Evolutionary conservation across 2,888 invertebrate species (phyloP).

Genomic region (Magallana nippona): DNA sequence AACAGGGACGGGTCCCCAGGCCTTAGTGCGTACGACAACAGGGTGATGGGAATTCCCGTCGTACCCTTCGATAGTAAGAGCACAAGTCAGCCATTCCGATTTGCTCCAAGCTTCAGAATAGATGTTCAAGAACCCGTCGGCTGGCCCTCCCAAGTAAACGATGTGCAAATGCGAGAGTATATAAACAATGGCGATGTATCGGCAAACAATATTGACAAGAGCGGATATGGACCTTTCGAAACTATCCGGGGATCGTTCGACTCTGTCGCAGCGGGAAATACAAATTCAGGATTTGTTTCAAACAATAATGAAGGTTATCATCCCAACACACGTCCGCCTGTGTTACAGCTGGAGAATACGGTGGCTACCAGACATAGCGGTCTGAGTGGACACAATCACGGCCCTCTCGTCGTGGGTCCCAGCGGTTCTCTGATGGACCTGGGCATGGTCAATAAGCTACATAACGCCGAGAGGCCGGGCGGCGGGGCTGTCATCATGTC

Average conservation of each 20-base stretch:
- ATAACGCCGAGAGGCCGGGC: not conserved
- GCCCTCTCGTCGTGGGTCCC: slow-evolving; percentile 4
- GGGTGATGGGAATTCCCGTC: slow-evolving; percentile 5
- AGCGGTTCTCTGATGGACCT: slow-evolving; percentile 8
- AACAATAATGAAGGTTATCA: not conserved
- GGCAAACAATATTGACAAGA: not conserved
- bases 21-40: not conserved
- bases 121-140: not conserved
- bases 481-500: slow-evolving; percentile 16
- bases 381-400: not conserved
- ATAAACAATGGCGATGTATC: not conserved
- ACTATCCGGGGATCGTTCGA: not conserved
- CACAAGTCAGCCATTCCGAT: slow-evolving; percentile 6
- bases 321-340: not conserved
- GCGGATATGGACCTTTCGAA: not conserved
- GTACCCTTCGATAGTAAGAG: not conserved
- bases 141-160: not conserved
- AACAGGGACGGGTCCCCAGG: not conserved
- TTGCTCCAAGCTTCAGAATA: not conserved
- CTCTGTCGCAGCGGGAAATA: not conserved
- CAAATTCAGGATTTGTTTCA: not conserved
- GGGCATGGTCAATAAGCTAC: not conserved
- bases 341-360: slow-evolving; percentile 1
- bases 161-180: slow-evolving; percentile 3
- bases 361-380: not conserved